Evolutionary conservation across 2,113 vertebrate species (phyloP), one percentile per base, ranked within the genome.

Genomic region (Ramphastos sulfuratus): DNA sequence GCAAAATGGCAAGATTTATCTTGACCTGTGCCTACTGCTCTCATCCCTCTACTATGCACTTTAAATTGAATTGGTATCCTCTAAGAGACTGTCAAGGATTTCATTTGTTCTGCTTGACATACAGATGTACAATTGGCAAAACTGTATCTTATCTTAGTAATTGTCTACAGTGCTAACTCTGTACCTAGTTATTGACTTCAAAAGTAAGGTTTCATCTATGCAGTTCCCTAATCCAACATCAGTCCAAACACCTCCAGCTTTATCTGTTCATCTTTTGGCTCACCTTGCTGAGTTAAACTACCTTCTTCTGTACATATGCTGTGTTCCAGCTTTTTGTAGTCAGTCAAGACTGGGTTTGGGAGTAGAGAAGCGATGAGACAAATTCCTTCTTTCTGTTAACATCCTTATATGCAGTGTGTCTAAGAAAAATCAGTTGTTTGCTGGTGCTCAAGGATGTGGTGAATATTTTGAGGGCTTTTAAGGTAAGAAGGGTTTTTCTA

Each of bases 31-130:
- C 78, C 87, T 82, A 85, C 74, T 52, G 25, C 28, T 83, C 75
- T 93, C 84, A 46, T 94, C 75, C 81, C 70, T 66, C n/a, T 80
- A 64, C 69, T 58, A 52, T 82, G 85, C 85, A 91, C 92, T 96
- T 96, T 94, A 96, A 96, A 96, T 96, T 96, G 92, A 84, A 94
- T 87, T 96, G 91, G 90, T 95, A 95, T 93, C 90, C 94, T 96
- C 46, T 94, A 96, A 95, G 30, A 82, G 61, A 65, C 81, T 95
- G 96, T 94, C 94, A 94, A 85, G 91, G 88, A 96, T 96, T 96
- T 91, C 78, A 94, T 94, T 97, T 94, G 94, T 96, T 96, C 88
- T 96, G 93, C 94, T 96, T 97, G 94, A 96, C 94, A 89, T 87
- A 92, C 90, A 90, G 88, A 93, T 73, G 86, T 94, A 95, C 89